Evolutionary conservation across 2,113 vertebrate species (phyloP).

Genomic region (Montifringilla adamsi): DNA sequence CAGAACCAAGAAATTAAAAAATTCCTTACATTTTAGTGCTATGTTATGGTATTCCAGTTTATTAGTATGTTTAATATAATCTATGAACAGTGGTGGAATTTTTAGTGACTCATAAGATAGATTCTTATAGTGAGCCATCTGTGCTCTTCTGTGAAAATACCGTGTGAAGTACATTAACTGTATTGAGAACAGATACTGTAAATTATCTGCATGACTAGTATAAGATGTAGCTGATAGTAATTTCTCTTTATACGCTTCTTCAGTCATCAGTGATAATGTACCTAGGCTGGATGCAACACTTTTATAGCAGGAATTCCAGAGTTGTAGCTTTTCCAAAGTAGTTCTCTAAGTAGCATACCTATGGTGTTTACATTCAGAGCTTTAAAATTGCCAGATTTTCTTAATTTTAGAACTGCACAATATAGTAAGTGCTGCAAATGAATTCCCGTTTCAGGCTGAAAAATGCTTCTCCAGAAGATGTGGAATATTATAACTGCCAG

Average conservation of each 20-base stretch:
- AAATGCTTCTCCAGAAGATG: conserved; percentile 93
- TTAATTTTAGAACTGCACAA: not conserved
- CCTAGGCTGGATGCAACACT: not conserved
- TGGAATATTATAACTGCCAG: conserved; percentile 98
- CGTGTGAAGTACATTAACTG: not conserved
- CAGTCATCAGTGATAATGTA: not conserved
- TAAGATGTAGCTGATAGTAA: not conserved
- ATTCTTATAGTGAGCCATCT: not conserved
- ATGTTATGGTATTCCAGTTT: not conserved
- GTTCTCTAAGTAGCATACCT: not conserved
- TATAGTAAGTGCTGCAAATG: not conserved
- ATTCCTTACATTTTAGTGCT: not conserved
- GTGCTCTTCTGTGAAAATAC: not conserved
- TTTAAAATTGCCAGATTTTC: not conserved
- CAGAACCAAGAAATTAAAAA: not conserved
- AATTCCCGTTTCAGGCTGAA: conserved; percentile 83
- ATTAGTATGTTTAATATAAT: not conserved
- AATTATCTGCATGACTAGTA: not conserved
- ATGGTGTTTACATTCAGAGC: not conserved
- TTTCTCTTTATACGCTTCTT: not conserved
- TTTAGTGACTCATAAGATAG: not conserved
- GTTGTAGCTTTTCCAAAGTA: not conserved
- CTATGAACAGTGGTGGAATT: not conserved
- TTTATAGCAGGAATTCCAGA: not conserved
- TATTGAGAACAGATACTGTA: not conserved